phyloP scores from a whole-genome alignment of 2,888 invertebrate species.

The Spatulosminthurus flaviceps region DNA sequence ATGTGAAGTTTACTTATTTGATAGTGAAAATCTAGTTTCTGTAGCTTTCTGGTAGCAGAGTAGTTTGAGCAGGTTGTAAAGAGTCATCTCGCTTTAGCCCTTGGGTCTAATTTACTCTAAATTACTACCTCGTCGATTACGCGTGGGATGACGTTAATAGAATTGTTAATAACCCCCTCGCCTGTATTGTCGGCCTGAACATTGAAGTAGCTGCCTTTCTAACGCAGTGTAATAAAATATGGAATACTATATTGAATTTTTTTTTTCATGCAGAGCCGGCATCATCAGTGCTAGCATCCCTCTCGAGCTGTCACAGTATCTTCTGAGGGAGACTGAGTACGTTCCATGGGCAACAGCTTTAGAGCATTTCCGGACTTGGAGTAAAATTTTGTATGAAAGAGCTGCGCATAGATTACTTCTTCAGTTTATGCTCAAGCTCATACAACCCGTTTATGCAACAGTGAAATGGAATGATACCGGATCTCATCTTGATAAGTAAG shows the following conservation, averaged over 20 bases:
- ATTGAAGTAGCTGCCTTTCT: background rate
- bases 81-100: background rate
- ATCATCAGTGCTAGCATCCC: conserved; percentile 74
- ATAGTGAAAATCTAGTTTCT: background rate
- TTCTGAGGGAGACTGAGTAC: conserved; percentile 78
- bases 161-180: background rate
- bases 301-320: conserved; percentile 74
- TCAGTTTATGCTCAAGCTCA: conserved; percentile 71
- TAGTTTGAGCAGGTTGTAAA: background rate
- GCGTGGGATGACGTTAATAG: background rate
- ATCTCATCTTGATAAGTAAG: conserved; percentile 66
- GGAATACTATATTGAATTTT: conserved; percentile 54
- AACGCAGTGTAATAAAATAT: background rate
- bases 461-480: conserved; percentile 75
- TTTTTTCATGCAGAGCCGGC: conserved; percentile 72
- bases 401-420: conserved; percentile 76
- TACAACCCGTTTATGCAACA: conserved; percentile 71
- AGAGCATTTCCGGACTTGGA: conserved; percentile 78
- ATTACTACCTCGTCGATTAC: background rate
- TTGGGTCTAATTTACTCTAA: background rate
- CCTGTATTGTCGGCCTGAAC: too few species aligned
- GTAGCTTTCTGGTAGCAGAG: background rate
- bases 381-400: conserved; percentile 76
- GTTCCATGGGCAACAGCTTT: conserved; percentile 86
- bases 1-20: background rate